Percentiles rank a stretch among this genome's conserved stretches.
Evolutionary conservation across 1,140 invertebrate species (phyloP).

Genomic region (Philopotamus ludificatus): DNA sequence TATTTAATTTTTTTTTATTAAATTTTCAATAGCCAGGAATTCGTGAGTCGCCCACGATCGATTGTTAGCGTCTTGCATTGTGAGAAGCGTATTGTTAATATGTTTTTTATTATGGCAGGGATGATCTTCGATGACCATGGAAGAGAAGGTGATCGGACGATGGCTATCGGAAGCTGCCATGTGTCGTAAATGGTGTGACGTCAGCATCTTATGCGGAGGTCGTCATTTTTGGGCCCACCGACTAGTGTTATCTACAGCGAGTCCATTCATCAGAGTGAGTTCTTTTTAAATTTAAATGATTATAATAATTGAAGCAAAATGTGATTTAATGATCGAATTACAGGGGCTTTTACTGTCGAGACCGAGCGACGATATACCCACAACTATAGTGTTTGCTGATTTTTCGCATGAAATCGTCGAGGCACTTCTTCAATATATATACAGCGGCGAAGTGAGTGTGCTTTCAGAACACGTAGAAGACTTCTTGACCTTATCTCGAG

Average conservation of each 20-base stretch:
- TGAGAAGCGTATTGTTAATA: not conserved
- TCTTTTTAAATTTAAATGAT: not conserved
- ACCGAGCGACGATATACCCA: conserved; percentile 45
- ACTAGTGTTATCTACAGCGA: conserved; percentile 49
- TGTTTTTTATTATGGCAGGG: conserved; percentile 10
- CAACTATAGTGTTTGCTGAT: conserved; percentile 48
- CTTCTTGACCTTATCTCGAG: conserved; percentile 48
- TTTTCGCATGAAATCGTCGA: conserved; percentile 47
- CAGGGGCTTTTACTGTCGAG: conserved; percentile 48
- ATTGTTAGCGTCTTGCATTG: too few species aligned
- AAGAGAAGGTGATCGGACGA: conserved; percentile 30
- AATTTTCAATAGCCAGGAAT: too few species aligned
- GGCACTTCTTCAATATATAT: conserved; percentile 49
- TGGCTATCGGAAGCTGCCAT: conserved; percentile 44
- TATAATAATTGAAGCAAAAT: not conserved
- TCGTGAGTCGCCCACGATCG: too few species aligned
- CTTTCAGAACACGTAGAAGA: conserved; percentile 44
- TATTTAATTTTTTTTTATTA: too few species aligned
- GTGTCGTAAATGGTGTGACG: conserved; percentile 48
- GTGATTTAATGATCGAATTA: not conserved
- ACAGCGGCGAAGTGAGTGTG: conserved; percentile 49
- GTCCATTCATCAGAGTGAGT: conserved; percentile 49
- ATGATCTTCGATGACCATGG: conserved; percentile 8
- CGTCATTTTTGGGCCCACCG: conserved; percentile 48
- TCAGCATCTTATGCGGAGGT: conserved; percentile 45